Conservation (phyloP, 2,113 vertebrate genomes). For the Plecturocebus donacophilus region DNA sequence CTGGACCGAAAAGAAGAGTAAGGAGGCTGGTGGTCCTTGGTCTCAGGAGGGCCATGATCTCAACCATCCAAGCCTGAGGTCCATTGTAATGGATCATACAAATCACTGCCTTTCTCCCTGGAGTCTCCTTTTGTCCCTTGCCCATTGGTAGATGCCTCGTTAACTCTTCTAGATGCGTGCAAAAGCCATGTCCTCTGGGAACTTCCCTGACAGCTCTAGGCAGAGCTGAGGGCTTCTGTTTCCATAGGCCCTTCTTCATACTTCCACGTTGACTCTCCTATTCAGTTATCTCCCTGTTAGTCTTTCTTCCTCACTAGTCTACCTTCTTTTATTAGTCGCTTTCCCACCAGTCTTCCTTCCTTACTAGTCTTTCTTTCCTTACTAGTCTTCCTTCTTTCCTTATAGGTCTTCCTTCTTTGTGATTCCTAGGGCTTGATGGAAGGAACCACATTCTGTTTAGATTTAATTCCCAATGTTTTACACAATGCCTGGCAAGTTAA, state of each 20-base stretch:
- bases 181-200: background rate
- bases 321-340: background rate
- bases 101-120: background rate
- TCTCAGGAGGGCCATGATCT: background rate
- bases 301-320: background rate
- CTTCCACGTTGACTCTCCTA: background rate
- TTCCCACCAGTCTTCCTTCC: background rate
- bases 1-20: background rate
- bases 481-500: background rate
- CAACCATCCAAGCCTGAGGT: background rate
- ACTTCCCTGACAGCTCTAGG: background rate
- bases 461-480: background rate
- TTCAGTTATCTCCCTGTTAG: background rate
- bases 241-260: background rate
- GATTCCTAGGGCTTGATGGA: background rate
- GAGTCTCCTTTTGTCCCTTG: too few species aligned
- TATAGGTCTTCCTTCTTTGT: background rate
- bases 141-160: background rate
- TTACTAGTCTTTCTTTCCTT: background rate
- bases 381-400: background rate
- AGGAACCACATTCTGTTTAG: background rate
- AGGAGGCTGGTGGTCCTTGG: background rate
- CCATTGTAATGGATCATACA: background rate
- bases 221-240: background rate
- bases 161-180: background rate